These are phyloP conservation scores for Bufo bufo DNA, from an alignment of 2,113 vertebrate species.

Conservation along the genomic window DNA sequence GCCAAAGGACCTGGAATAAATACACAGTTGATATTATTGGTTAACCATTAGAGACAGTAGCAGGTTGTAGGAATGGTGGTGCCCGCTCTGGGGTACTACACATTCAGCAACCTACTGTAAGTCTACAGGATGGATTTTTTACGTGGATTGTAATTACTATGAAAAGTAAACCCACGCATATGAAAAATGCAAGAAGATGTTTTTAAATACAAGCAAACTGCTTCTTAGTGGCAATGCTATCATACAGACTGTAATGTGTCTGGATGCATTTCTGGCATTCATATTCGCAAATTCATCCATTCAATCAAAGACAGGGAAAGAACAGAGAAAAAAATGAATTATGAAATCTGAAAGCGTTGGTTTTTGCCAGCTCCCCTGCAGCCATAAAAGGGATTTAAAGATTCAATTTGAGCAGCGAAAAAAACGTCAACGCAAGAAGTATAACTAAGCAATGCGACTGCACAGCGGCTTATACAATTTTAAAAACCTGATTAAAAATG, in stretches of 20 bases:
- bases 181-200: not conserved
- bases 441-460: constrained; percentile 18
- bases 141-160: not conserved
- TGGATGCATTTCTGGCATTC: not conserved
- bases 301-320: not conserved
- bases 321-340: not conserved
- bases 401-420: constrained; percentile 2
- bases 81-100: too few relatives aligned
- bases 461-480: constrained; percentile 41
- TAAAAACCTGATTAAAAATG: constrained; percentile 48
- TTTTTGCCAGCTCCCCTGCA: constrained; percentile 16
- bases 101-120: too few relatives aligned
- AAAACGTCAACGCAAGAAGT: not conserved
- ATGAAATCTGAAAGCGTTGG: not conserved
- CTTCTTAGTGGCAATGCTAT: not conserved
- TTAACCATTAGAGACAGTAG: too few relatives aligned
- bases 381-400: constrained; percentile 36
- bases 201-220: not conserved
- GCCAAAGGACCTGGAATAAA: too few relatives aligned
- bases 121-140: too few relatives aligned
- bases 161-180: not conserved
- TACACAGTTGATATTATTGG: too few relatives aligned
- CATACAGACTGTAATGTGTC: not conserved
- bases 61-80: too few relatives aligned
- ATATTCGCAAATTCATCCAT: not conserved